These are phyloP conservation scores for Philaethria dido DNA, from an alignment of 2,888 invertebrate species.

Conservation along the genomic window DNA sequence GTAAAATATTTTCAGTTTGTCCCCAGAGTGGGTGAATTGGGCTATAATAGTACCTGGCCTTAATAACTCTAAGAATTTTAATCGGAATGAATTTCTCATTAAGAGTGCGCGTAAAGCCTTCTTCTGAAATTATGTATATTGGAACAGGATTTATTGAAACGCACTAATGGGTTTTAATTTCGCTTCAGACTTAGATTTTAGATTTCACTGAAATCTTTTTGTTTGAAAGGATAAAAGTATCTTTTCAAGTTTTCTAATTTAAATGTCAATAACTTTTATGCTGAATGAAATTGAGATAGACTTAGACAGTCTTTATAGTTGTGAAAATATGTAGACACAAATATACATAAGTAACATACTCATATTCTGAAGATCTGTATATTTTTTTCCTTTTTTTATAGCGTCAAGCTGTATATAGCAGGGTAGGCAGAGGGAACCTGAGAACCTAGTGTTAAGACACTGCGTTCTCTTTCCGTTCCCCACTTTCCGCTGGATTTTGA, in stretches of 20 bases:
- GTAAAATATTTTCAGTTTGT: conserved; percentile 11
- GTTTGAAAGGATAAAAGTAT: background rate
- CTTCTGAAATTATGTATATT: conserved; percentile 29
- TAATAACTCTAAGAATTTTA: conserved; percentile 32
- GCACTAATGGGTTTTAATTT: conserved; percentile 21
- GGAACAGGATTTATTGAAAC: conserved; percentile 27
- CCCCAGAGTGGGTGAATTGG: conserved; percentile 1
- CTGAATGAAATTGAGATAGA: background rate
- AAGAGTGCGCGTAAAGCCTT: conserved; percentile 28
- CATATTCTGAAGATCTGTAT: too few species aligned
- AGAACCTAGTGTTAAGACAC: too few species aligned
- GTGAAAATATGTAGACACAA: background rate
- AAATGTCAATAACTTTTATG: background rate
- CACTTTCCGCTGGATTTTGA: too few species aligned
- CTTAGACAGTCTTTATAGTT: background rate
- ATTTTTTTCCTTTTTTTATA: too few species aligned
- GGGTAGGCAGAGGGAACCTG: too few species aligned
- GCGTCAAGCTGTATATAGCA: too few species aligned
- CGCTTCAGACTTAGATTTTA: conserved; percentile 3
- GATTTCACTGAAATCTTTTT: background rate
- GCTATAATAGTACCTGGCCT: conserved; percentile 27
- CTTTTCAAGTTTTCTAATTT: conserved; percentile 1
- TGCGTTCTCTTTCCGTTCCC: too few species aligned
- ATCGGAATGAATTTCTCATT: conserved; percentile 39
- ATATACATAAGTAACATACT: too few species aligned